Conservation (phyloP, 2,888 invertebrate species). For the Drosophila seclusa region DNA sequence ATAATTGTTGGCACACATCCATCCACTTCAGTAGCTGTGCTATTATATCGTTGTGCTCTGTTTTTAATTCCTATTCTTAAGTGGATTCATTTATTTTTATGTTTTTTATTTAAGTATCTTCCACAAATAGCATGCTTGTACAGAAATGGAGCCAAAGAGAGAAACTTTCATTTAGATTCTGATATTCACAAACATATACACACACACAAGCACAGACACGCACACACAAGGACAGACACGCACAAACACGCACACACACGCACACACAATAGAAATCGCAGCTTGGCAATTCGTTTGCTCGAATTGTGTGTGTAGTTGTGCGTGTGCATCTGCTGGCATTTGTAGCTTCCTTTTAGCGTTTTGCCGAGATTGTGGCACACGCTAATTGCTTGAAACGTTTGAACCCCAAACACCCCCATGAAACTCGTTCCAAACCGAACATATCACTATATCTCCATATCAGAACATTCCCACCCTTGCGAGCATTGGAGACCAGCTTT, state of each 20-base stretch:
- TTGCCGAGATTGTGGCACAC: slow-evolving; percentile 72
- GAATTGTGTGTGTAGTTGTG: slow-evolving; percentile 38
- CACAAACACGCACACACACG: neutral
- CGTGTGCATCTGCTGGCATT: slow-evolving; percentile 49
- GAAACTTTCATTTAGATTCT: slow-evolving; percentile 26
- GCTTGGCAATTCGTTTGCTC: slow-evolving; percentile 53
- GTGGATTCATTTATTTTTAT: neutral
- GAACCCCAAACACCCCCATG: slow-evolving; percentile 8
- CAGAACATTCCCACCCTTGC: slow-evolving; percentile 24
- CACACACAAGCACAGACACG: neutral
- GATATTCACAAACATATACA: neutral
- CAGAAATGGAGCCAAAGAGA: slow-evolving; percentile 4
- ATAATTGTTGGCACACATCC: neutral
- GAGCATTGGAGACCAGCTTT: neutral
- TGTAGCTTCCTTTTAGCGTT: slow-evolving; percentile 62
- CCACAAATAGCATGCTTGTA: slow-evolving; percentile 1
- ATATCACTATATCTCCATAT: slow-evolving; percentile 26
- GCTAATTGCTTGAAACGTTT: slow-evolving; percentile 72
- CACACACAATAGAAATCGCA: neutral
- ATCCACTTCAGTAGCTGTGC: neutral
- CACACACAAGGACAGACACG: neutral
- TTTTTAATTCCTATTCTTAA: neutral
- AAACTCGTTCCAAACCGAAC: neutral
- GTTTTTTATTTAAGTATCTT: neutral
- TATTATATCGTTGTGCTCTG: too few relatives aligned